Evolutionary conservation across 1,140 invertebrate species (phyloP).

Genomic region (Acromyrmex echinatior): DNA sequence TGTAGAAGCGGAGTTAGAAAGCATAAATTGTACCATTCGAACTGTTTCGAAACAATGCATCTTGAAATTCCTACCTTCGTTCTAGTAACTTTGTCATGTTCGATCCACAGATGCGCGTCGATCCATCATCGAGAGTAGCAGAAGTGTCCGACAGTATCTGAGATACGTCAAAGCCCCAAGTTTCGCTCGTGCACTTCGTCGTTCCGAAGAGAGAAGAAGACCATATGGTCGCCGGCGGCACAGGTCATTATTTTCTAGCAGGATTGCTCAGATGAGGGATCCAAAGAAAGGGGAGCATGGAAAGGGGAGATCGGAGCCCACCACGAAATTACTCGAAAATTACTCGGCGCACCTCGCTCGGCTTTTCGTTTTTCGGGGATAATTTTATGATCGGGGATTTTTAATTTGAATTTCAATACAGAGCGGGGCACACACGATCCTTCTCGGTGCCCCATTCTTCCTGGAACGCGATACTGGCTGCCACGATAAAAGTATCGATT

Average conservation of each 20-base stretch:
- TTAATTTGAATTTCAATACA: conserved; percentile 60
- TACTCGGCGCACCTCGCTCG: conserved; percentile 46
- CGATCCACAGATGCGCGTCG: conserved; percentile 18
- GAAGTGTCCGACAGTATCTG: conserved; percentile 36
- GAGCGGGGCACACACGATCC: background rate
- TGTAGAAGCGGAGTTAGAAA: background rate
- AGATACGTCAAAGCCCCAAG: conserved; percentile 44
- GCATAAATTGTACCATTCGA: background rate
- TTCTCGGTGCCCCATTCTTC: conserved; percentile 22
- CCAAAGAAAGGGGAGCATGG: conserved; percentile 15
- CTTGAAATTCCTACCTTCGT: background rate
- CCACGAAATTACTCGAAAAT: conserved; percentile 73
- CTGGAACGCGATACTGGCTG: conserved; percentile 25
- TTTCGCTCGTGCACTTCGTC: conserved; percentile 26
- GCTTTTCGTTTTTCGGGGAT: conserved; percentile 52
- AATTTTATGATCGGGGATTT: conserved; percentile 57
- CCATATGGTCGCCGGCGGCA: conserved; percentile 83
- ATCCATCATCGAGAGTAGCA: conserved; percentile 43
- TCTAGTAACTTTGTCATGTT: conserved; percentile 22
- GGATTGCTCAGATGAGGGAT: conserved; percentile 18
- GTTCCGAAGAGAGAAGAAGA: conserved; percentile 81
- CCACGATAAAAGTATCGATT: background rate
- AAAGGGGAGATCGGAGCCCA: conserved; percentile 69
- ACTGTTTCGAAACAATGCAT: background rate
- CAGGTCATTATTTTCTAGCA: conserved; percentile 62